phyloP scores from a whole-genome alignment of 37 sponge, comb jelly and placozoan species.

The Geodia barretti region DNA sequence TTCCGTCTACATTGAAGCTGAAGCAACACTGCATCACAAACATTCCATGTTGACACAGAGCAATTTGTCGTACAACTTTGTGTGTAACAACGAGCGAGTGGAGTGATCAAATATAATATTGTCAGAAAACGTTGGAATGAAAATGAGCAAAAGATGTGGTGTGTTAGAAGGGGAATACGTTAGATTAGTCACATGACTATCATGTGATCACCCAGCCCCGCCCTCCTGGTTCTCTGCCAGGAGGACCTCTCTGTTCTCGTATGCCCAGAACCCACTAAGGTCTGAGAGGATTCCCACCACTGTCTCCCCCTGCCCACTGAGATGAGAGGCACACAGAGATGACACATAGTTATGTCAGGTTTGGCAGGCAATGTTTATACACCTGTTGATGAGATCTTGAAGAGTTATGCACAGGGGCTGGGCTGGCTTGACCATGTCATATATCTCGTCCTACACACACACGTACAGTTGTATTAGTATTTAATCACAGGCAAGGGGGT shows the following conservation, averaged over 20 bases:
- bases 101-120: background rate
- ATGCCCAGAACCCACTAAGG: conserved; percentile 95
- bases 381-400: conserved; percentile 86
- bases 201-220: conserved; percentile 13
- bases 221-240: conserved; percentile 77
- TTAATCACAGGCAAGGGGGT: too few species aligned
- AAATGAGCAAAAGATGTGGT: background rate
- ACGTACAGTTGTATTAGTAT: too few species aligned
- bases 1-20: conserved; percentile 69
- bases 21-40: too few species aligned
- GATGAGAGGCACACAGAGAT: background rate
- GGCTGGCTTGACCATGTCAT: conserved; percentile 97
- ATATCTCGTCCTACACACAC: conserved; percentile 96
- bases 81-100: background rate
- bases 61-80: background rate
- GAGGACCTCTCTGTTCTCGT: conserved; percentile 94
- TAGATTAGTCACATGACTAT: background rate
- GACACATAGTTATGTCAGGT: background rate
- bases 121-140: too few species aligned
- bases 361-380: background rate
- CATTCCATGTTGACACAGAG: too few species aligned
- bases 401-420: conserved; percentile 78
- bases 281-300: conserved; percentile 93
- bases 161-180: background rate
- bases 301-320: conserved; percentile 97